A percentile compares a stretch with the other conserved stretches of the same genome.
phyloP scores from a whole-genome alignment of 2,888 invertebrate genomes.

The Abrostola tripartita region DNA sequence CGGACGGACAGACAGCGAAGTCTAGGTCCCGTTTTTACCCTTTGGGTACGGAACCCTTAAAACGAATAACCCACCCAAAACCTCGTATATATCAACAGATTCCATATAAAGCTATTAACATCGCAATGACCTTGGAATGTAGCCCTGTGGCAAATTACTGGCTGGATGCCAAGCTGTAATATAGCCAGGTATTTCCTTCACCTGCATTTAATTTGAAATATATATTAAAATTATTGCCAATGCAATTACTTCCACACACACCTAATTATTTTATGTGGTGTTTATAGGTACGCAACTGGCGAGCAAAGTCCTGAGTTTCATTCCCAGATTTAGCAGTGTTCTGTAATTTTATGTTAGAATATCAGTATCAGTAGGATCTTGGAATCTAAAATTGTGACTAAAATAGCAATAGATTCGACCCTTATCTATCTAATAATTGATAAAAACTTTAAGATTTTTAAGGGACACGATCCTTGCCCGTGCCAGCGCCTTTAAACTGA shows the following conservation, averaged over 20 bases:
- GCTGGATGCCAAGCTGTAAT: constrained; percentile 27
- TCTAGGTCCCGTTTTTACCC: too few relatives aligned
- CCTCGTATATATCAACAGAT: not conserved
- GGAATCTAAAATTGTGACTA: not conserved
- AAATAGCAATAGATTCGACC: too few relatives aligned
- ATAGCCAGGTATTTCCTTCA: constrained; percentile 30
- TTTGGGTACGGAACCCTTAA: too few relatives aligned
- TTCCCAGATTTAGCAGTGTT: too few relatives aligned
- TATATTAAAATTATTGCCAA: constrained; percentile 6
- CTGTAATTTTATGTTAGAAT: too few relatives aligned
- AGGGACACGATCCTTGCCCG: too few relatives aligned
- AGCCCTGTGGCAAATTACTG: constrained; percentile 25
- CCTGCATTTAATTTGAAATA: constrained; percentile 49
- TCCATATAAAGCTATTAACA: constrained; percentile 12
- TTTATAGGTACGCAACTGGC: too few relatives aligned
- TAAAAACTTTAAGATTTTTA: too few relatives aligned
- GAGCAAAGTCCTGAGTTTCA: too few relatives aligned
- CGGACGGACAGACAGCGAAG: too few relatives aligned
- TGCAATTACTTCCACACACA: not conserved
- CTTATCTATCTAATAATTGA: too few relatives aligned
- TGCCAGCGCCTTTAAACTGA: too few relatives aligned
- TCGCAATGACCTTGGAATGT: constrained; percentile 29
- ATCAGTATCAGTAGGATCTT: not conserved
- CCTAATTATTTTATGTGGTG: not conserved
- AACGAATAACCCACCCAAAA: not conserved